These are phyloP conservation scores for Megastigmus dorsalis DNA, from an alignment of 2,888 invertebrate genomes.

Conservation along the genomic window DNA sequence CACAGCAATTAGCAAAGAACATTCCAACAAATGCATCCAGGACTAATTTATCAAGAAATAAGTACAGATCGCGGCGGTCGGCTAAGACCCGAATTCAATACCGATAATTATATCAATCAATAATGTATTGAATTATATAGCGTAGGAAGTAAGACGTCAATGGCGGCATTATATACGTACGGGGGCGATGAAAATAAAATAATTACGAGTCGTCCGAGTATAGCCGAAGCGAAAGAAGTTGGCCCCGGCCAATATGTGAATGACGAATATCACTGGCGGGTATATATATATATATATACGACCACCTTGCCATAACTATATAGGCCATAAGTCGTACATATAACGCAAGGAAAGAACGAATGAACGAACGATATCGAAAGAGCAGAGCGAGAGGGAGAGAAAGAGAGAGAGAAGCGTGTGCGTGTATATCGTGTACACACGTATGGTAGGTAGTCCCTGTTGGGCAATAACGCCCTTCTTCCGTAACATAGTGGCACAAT, in stretches of 20 bases:
- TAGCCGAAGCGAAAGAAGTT: conserved; percentile 23
- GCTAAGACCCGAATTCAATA: not conserved
- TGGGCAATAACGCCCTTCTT: conserved; percentile 72
- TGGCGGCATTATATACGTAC: not conserved
- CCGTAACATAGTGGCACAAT: conserved; percentile 70
- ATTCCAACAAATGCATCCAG: too few relatives aligned
- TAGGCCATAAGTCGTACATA: conserved; percentile 60
- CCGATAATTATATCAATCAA: conserved; percentile 15
- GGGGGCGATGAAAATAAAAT: conserved; percentile 37
- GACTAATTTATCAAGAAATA: too few relatives aligned
- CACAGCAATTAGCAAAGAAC: too few relatives aligned
- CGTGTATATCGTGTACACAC: not conserved
- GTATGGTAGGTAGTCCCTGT: conserved; percentile 65
- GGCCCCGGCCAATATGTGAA: not conserved
- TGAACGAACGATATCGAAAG: too few relatives aligned
- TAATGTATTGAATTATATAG: conserved; percentile 22
- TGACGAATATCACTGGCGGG: conserved; percentile 17
- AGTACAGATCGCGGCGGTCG: too few relatives aligned
- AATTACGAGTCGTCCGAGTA: too few relatives aligned
- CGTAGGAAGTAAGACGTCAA: conserved; percentile 9
- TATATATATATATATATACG: conserved; percentile 1
- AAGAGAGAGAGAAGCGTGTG: too few relatives aligned
- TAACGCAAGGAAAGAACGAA: conserved; percentile 53
- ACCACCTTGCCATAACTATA: conserved; percentile 59
- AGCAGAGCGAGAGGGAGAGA: too few relatives aligned